Evolutionary conservation across 2,797 vertebrate genomes (phyloP), one percentile per base, ranked within the genome.

Genomic region (Aplochiton taeniatus): DNA sequence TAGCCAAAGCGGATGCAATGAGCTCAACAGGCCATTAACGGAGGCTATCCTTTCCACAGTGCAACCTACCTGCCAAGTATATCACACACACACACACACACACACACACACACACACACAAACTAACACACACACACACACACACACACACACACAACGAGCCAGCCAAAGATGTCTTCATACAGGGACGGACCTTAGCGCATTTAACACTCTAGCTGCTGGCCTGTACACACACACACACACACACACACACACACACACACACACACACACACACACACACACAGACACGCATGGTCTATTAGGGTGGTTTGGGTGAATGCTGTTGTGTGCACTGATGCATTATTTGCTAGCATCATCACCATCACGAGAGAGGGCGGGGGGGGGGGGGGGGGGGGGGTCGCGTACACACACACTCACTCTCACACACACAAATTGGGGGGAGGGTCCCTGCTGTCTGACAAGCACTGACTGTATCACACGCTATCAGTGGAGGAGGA

Each of bases 21-120:
- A 66, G 74, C 80, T 66, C 60, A 83, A 85, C 82, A 72, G 80
- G 53, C 75, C 81, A 78, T 87, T 87, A 81, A 47, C 8, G 46
- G 75, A 75, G 49, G 76, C 86, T 85, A 87, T 85, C 74, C 75
- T 87, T 84, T 76, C 82, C 74, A 77, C 69, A 54, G 65, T 17
- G 45, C 4, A n/a, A 69, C 12, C 54, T 74, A 69, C 61, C 80
- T 72, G 87, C 82, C 82, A 48, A 80, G 70, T 82, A 87, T 82
- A 84, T 1, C 65, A 74, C 79, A 82, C 76, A 77, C 78, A 77
- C 85, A 41, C 55, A 53, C 69, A 52, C 20, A 16, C 48, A 63
- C 49, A 42, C 20, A 42, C 11, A 14, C 7, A 48, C 16, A 17
- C 13, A 52, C 16, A 17, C 16, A 17, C 13, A n/a, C 14, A 43